Conservation (phyloP, 2,888 invertebrate species). For the Drosophila meridiana region DNA sequence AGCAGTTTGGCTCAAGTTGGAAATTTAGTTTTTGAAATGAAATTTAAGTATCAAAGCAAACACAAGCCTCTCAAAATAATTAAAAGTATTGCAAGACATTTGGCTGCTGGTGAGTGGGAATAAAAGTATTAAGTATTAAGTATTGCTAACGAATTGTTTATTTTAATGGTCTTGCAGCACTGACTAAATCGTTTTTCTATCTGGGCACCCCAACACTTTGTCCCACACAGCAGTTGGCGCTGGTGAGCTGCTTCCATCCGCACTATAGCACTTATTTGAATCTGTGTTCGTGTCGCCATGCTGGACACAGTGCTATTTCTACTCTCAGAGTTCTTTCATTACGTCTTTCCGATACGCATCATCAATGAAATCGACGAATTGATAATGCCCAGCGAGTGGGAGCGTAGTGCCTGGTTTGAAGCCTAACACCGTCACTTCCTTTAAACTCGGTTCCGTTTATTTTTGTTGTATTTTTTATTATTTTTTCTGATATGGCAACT, state of each 20-base stretch:
- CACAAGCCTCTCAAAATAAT: conserved; percentile 44
- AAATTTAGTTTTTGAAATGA: conserved; percentile 55
- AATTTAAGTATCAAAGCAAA: conserved; percentile 72
- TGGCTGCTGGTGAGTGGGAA: conserved; percentile 40
- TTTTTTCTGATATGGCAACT: conserved; percentile 27
- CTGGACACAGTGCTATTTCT: conserved; percentile 51
- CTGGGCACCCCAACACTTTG: conserved; percentile 47
- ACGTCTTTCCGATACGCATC: conserved; percentile 53
- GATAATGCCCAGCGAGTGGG: conserved; percentile 5
- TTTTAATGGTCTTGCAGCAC: conserved; percentile 21
- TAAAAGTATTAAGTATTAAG: background rate
- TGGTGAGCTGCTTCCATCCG: conserved; percentile 23
- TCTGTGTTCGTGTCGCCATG: conserved; percentile 40
- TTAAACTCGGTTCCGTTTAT: background rate
- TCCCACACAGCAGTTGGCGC: conserved; percentile 38
- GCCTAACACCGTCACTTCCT: conserved; percentile 17
- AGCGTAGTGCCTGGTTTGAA: conserved; percentile 46
- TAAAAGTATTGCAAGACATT: conserved; percentile 34
- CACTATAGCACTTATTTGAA: conserved; percentile 27
- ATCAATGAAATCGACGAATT: conserved; percentile 57
- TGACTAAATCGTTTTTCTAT: conserved; percentile 45
- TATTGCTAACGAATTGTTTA: background rate
- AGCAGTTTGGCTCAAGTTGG: conserved; percentile 9
- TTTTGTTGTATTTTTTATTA: background rate
- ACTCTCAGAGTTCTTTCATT: conserved; percentile 55